Conservation (phyloP, 2,888 invertebrate genomes). For the Erebia ligea region DNA sequence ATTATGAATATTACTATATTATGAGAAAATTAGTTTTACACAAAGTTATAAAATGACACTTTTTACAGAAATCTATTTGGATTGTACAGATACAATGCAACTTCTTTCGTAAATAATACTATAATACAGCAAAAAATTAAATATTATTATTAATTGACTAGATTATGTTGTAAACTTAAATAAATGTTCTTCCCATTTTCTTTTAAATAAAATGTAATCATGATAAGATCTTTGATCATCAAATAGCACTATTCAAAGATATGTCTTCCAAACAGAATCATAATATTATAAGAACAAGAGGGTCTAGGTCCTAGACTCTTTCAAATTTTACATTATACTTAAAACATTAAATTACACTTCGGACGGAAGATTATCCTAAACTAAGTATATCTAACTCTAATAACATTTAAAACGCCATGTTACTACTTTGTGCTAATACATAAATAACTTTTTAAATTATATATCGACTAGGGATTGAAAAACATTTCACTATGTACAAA, state of each 20-base stretch:
- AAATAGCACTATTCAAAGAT: not conserved
- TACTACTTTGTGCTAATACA: constrained; percentile 35
- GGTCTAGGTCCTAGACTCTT: not conserved
- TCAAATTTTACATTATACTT: not conserved
- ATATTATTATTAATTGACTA: constrained; percentile 12
- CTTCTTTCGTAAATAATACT: not conserved
- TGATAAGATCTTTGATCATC: not conserved
- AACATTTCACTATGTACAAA: constrained; percentile 40
- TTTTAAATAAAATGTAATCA: not conserved
- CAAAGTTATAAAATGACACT: not conserved
- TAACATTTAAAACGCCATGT: constrained; percentile 35
- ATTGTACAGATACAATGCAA: not conserved
- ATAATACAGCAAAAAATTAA: not conserved
- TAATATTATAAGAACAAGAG: no score
- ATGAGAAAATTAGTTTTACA: not conserved
- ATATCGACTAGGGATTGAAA: constrained; percentile 30
- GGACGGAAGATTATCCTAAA: constrained; percentile 58
- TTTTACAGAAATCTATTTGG: not conserved
- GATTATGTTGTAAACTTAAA: constrained; percentile 10
- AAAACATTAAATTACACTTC: constrained; percentile 44
- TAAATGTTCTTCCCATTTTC: not conserved
- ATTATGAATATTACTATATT: not conserved
- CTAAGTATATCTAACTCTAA: constrained; percentile 29
- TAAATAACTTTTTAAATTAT: constrained; percentile 21
- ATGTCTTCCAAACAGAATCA: no score